A percentile compares a stretch with the other conserved stretches of the same genome.
These are phyloP conservation scores for Mactromeris polynyma DNA, from an alignment of 2,888 invertebrate species.

Conservation along the genomic window DNA sequence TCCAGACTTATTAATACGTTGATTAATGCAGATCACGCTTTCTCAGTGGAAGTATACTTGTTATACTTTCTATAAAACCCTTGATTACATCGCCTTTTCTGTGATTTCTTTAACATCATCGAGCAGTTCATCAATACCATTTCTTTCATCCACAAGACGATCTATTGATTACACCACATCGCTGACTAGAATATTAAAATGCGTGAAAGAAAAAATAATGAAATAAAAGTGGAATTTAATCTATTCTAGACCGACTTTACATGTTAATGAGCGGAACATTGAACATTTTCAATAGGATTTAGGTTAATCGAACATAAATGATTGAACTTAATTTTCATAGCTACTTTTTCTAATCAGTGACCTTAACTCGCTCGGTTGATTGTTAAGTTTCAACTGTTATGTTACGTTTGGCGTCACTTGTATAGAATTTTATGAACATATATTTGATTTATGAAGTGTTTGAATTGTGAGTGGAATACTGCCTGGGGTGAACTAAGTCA, in stretches of 20 bases:
- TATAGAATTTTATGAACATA: not conserved
- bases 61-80: not conserved
- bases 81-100: not conserved
- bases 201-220: not conserved
- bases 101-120: not conserved
- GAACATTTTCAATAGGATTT: not conserved
- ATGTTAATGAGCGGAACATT: not conserved
- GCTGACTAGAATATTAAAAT: not conserved
- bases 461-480: not conserved
- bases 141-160: not conserved
- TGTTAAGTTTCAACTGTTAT: not conserved
- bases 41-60: not conserved
- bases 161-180: not conserved
- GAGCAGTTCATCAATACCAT: not conserved
- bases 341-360: not conserved
- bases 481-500: not conserved
- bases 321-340: not conserved
- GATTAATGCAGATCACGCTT: not conserved
- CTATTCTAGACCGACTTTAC: not conserved
- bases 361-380: not conserved
- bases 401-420: not conserved
- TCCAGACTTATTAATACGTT: not conserved
- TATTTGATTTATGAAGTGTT: not conserved
- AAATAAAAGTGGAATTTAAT: not conserved
- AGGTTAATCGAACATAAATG: slow-evolving; percentile 15